Conservation (phyloP, 2,797 vertebrate species). For the Psittacula echo region DNA sequence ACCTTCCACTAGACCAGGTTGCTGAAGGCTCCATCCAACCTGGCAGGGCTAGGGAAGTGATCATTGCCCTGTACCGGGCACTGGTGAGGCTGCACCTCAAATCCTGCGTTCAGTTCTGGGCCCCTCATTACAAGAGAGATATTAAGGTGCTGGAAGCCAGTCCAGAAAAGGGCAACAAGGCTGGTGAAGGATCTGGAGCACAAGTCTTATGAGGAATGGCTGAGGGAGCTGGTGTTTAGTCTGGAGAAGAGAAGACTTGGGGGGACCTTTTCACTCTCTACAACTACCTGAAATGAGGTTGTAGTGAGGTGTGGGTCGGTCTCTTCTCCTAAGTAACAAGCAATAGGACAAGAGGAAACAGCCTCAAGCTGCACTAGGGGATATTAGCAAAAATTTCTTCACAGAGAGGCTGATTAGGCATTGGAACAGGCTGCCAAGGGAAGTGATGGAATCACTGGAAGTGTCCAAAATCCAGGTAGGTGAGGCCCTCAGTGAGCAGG, state of each 20-base stretch:
- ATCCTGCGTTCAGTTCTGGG: background rate
- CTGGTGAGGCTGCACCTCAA: background rate
- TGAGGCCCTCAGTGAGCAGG: background rate
- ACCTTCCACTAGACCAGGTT: background rate
- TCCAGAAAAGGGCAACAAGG: background rate
- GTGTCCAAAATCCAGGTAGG: background rate
- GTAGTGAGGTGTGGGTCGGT: background rate
- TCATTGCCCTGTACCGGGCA: background rate
- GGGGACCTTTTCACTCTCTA: background rate
- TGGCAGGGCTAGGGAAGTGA: background rate
- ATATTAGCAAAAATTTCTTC: background rate
- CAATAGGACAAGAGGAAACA: background rate
- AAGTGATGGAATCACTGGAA: background rate
- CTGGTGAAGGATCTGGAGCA: background rate
- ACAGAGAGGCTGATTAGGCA: background rate
- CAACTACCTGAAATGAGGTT: background rate
- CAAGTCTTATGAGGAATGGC: background rate
- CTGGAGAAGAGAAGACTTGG: background rate
- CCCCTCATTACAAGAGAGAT: background rate
- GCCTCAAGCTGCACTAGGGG: background rate
- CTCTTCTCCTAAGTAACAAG: background rate
- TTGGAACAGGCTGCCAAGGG: background rate
- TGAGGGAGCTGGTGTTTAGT: background rate
- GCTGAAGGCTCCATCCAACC: background rate
- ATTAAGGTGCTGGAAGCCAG: background rate